These are phyloP conservation scores for Drosophila conformis DNA, from an alignment of 2,888 invertebrate genomes.

Conservation along the genomic window DNA sequence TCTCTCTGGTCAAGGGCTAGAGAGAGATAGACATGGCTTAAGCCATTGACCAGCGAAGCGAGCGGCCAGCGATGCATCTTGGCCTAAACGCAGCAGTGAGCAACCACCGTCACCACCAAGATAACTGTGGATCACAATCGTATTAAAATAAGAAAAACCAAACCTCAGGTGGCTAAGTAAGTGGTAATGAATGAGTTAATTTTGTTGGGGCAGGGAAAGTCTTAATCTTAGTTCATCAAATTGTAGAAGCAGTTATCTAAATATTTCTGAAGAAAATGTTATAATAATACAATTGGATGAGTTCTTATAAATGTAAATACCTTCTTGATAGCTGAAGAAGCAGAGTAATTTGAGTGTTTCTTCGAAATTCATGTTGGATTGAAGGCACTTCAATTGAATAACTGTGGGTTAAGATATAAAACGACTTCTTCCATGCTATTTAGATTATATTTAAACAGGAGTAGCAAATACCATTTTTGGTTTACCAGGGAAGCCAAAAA, in stretches of 20 bases:
- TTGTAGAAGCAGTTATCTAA: neutral
- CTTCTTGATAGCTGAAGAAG: neutral
- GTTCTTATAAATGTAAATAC: neutral
- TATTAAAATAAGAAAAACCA: neutral
- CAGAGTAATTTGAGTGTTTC: neutral
- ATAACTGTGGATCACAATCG: slow-evolving; percentile 19
- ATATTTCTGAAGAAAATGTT: slow-evolving; percentile 5
- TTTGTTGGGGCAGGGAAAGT: neutral
- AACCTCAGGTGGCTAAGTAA: slow-evolving; percentile 9
- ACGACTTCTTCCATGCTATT: neutral
- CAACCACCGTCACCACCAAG: slow-evolving; percentile 5
- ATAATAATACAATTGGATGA: neutral
- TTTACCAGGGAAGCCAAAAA: neutral
- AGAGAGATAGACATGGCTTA: slow-evolving; percentile 17
- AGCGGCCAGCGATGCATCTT: slow-evolving; percentile 26
- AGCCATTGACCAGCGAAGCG: slow-evolving; percentile 53
- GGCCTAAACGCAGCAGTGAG: slow-evolving; percentile 23
- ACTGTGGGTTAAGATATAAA: neutral
- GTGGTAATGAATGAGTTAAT: slow-evolving; percentile 10
- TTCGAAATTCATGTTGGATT: neutral
- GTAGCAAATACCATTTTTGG: neutral
- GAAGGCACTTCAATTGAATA: neutral
- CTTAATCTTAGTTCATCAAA: neutral
- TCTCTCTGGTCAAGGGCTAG: slow-evolving; percentile 5
- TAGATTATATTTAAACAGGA: neutral